phyloP scores from a whole-genome alignment of 2,113 vertebrate genomes.

The Proteles cristata region DNA sequence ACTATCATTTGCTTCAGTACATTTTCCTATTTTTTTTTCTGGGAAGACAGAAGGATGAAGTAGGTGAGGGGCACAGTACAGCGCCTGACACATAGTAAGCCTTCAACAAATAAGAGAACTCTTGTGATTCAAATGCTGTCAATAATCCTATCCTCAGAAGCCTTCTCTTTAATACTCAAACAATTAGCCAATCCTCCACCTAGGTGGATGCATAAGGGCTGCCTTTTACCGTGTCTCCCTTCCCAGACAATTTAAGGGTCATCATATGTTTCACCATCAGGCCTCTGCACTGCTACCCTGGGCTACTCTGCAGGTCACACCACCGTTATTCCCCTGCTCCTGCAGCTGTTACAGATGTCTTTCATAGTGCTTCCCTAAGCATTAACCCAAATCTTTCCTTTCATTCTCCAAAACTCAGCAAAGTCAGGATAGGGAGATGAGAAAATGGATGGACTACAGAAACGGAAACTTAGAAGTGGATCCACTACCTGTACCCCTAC shows the following conservation, averaged over 20 bases:
- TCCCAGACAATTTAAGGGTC: background rate
- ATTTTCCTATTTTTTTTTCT: background rate
- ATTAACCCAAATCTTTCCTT: background rate
- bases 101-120: background rate
- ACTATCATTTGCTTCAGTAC: background rate
- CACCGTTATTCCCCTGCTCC: too few species aligned
- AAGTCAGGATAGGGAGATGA: background rate
- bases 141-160: background rate
- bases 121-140: background rate
- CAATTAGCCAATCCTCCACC: background rate
- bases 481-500: background rate
- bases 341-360: background rate
- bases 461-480: background rate
- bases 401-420: background rate
- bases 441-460: background rate
- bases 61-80: background rate
- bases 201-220: background rate
- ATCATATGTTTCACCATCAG: background rate
- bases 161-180: background rate
- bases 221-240: background rate
- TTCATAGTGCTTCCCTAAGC: background rate
- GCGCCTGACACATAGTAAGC: background rate
- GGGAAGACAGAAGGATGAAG: background rate
- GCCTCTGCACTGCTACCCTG: background rate
- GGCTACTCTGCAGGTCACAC: background rate